Conservation (phyloP, 2,113 vertebrate genomes). For the Elgaria multicarinata region DNA sequence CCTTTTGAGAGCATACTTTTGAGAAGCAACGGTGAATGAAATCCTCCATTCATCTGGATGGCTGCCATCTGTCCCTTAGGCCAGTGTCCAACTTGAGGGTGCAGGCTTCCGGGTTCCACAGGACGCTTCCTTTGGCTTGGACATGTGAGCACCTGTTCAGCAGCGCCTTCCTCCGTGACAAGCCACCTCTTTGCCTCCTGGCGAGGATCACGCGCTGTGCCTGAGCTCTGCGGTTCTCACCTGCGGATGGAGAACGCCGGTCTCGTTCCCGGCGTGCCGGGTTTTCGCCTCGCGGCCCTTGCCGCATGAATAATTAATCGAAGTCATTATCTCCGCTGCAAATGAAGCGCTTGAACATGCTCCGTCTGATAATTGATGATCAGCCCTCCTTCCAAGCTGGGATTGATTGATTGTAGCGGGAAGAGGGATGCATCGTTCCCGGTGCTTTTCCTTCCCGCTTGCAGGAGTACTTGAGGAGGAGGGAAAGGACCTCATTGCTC, state of each 20-base stretch:
- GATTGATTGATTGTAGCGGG: background rate
- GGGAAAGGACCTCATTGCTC: too few relatives aligned
- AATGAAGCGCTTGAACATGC: background rate
- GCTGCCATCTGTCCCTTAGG: too few relatives aligned
- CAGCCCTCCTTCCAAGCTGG: background rate
- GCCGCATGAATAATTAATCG: conserved; percentile 29
- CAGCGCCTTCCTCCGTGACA: accelerated
- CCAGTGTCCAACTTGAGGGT: too few relatives aligned
- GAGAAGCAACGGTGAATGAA: background rate
- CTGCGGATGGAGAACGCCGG: background rate
- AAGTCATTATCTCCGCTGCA: conserved; percentile 20
- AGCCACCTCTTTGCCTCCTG: background rate
- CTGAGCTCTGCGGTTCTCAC: background rate
- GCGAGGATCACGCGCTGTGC: too few relatives aligned
- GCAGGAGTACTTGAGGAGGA: background rate
- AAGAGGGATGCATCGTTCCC: background rate
- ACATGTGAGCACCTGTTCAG: too few relatives aligned
- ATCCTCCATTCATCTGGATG: too few relatives aligned
- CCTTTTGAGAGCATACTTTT: background rate
- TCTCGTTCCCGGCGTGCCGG: too few relatives aligned
- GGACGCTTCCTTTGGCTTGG: background rate
- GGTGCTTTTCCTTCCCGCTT: too few relatives aligned
- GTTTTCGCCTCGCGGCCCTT: background rate
- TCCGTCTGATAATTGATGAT: conserved; percentile 36
- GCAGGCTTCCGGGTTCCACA: background rate